Evolutionary conservation across 1,140 invertebrate species (phyloP), one percentile per base, ranked within the genome.

Genomic region (Drosophila yakuba): DNA sequence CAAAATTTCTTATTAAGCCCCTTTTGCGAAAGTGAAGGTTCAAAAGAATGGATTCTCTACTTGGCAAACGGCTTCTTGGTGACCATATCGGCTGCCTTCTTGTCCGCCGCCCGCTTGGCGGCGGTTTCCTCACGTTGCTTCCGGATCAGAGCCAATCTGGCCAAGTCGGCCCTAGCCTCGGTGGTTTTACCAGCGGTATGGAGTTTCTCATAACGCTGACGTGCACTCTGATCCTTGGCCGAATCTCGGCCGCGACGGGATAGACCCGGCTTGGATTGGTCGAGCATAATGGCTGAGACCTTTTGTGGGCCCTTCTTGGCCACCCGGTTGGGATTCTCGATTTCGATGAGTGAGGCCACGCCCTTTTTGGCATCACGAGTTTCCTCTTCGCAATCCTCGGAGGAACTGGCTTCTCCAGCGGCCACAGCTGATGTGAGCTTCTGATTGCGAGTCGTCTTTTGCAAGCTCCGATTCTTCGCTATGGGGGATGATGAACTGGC

Each of bases 111-210:
- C 48, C 97, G 94, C 90, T 96, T 95, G 83, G 96, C 97, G 4
- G 97, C 97, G 3, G 98, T 98, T 81, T 99, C 98, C 92, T 98
- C 98, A 35, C 98, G 93, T 92, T 99, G 97, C 92, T 99, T 97
- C 58, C 97, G 95, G 75, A 99, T 98, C 74, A 98, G 96, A 0
- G 97, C 97, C 81, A 97, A 93, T 59, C 98, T 93, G 7, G 98
- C 98, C 39, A 99, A 93, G 94, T 99, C 98, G 1, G 98, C 97
- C 66, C 97, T 94, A 0, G 98, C 98, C 92, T 99, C 97, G 43
- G 98, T 98, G 1, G 98, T 99, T 93, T 98, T 98, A 52, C 98
- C 98, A 62, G 97, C 97, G 1, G 97, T 96, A 85, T 99, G 98
- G 20, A 98, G 93, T 89, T 97, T 97, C 90, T 98, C 96, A 92